Base-by-base conservation (phyloP, 92 coral and sea anemone species). In the Scolanthus callimorphus region DNA sequence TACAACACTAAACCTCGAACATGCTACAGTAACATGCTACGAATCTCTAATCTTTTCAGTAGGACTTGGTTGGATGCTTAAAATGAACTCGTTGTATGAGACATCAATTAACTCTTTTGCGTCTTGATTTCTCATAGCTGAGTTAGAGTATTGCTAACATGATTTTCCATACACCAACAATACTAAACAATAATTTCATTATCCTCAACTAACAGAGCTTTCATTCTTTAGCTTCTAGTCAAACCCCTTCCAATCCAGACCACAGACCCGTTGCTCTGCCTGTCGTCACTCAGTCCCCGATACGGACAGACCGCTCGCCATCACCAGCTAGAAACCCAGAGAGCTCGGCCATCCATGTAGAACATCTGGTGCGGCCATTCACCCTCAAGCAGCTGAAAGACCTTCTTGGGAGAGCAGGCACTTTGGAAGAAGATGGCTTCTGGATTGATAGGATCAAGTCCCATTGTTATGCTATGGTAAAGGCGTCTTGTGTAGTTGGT, bases 361-460 rank as follows among this genome's bases (percentile, higher is more conserved):
- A 59, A 67, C 76, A 91, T 60, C 89, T 91, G 51, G 97, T 91
- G 39, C 82, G 97, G 25, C 97, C 97, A 13, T 91, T 91, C 31
- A 91, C 96, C 1, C 78, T 71, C 55, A 88, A 78, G 44, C 97
- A 91, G 53, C 80, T 91, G 31, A 91, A 83, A 57, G 92, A 88
- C 17, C 85, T 88, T 13, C 81, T 91, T 31, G 66, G 86, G 11
- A 75, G 64, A 23, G 55, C 69, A 59, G 97, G 97, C 21, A 58
- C 79, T 24, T 38, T 88, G 62, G 85, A 31, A 2, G 96, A 88
- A 0, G 84, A 62, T 38, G 97, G 97, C 43, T 91, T 91, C 69
- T 91, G 97, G 97, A 91, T 88, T 43, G 95, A 91, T 64, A 85
- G 63, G 58, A 91, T 91, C 50, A 91, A 91, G 57, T 91, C 97